phyloP scores from a whole-genome alignment of 2,113 vertebrate genomes.

The Xiphophorus couchianus region DNA sequence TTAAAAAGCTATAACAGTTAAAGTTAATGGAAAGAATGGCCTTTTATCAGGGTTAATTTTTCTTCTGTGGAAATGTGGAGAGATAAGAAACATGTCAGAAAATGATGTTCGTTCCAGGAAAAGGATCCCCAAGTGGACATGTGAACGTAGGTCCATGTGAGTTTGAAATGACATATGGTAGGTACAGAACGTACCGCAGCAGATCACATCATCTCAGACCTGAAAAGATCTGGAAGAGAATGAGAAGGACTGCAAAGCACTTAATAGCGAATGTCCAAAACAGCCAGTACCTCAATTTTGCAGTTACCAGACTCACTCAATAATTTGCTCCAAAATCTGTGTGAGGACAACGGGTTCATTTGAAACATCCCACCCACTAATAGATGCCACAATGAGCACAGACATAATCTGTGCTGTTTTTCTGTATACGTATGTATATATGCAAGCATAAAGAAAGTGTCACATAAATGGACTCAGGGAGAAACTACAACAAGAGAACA shows the following conservation, averaged over 20 bases:
- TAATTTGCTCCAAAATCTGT: background rate
- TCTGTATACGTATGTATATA: no score
- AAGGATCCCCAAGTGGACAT: background rate
- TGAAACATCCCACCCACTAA: background rate
- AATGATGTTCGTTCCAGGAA: no score
- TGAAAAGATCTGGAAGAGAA: no score
- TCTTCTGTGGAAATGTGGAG: background rate
- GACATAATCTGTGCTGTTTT: background rate
- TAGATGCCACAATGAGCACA: background rate
- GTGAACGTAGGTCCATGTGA: background rate
- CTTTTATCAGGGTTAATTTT: background rate
- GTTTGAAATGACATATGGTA: no score
- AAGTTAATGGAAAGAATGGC: background rate
- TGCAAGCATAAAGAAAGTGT: background rate
- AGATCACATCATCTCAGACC: background rate
- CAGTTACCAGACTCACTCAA: background rate
- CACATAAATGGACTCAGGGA: background rate
- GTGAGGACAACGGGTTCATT: background rate
- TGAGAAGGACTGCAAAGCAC: no score
- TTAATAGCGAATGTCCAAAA: no score
- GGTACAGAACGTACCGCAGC: no score
- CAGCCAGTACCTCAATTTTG: no score
- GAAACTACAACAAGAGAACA: background rate
- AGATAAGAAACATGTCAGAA: background rate
- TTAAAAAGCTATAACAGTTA: background rate